A percentile compares a stretch with the other conserved stretches of the same genome.
Conservation (phyloP, 2,888 invertebrate genomes). For the Ormyrus labotus region DNA sequence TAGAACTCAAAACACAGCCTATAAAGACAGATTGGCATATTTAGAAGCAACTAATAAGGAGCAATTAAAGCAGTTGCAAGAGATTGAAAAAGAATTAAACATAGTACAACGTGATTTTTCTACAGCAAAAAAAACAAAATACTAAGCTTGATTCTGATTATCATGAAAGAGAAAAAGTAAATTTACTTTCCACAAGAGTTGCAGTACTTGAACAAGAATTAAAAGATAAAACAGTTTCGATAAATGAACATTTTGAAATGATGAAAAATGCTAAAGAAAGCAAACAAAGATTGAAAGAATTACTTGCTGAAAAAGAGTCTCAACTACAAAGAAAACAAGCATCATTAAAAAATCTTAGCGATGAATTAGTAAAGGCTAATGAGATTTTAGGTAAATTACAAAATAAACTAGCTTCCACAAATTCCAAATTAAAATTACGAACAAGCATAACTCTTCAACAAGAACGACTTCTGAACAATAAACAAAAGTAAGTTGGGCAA, state of each 20-base stretch:
- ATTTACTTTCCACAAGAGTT: slow-evolving; percentile 79
- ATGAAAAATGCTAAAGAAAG: slow-evolving; percentile 76
- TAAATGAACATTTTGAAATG: slow-evolving; percentile 76
- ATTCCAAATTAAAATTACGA: slow-evolving; percentile 80
- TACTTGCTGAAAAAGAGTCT: slow-evolving; percentile 70
- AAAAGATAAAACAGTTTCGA: slow-evolving; percentile 77
- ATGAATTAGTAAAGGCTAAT: slow-evolving; percentile 84
- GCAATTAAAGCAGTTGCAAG: slow-evolving; percentile 77
- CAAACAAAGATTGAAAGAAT: slow-evolving; percentile 74
- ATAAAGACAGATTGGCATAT: slow-evolving; percentile 69
- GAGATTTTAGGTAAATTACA: slow-evolving; percentile 86
- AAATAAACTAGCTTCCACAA: slow-evolving; percentile 80
- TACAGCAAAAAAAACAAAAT: slow-evolving; percentile 80
- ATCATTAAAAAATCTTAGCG: slow-evolving; percentile 79
- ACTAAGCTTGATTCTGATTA: slow-evolving; percentile 80
- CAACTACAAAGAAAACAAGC: slow-evolving; percentile 75
- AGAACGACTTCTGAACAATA: slow-evolving; percentile 81
- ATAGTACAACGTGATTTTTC: slow-evolving; percentile 80
- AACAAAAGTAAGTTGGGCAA: slow-evolving; percentile 79
- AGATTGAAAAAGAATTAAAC: slow-evolving; percentile 79
- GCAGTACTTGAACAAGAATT: slow-evolving; percentile 82
- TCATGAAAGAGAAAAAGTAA: slow-evolving; percentile 80
- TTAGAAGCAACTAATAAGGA: slow-evolving; percentile 76
- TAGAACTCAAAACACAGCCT: slow-evolving; percentile 75
- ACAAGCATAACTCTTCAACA: slow-evolving; percentile 84